Conservation (phyloP, 2,888 invertebrate genomes). For the Patella depressa region DNA sequence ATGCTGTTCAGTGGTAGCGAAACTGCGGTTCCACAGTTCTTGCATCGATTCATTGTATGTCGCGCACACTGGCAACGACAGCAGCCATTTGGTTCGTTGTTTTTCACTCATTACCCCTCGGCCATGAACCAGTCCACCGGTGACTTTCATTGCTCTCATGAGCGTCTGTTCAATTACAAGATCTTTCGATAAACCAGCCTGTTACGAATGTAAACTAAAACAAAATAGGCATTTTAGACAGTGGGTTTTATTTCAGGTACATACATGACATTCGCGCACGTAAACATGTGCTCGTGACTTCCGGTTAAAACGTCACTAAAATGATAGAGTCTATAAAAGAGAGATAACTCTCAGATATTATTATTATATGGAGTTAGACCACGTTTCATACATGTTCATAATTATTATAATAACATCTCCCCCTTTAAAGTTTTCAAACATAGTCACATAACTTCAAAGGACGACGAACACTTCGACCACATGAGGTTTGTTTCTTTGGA, state of each 20-base stretch:
- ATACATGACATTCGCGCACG: too few species aligned
- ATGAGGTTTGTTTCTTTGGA: not conserved
- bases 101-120: conserved; percentile 36
- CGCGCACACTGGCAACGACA: conserved; percentile 39
- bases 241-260: too few species aligned
- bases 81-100: conserved; percentile 39
- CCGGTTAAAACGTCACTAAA: too few species aligned
- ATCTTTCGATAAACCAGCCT: too few species aligned
- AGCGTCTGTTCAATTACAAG: too few species aligned
- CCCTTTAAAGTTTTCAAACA: conserved; percentile 3
- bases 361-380: not conserved
- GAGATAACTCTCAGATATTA: too few species aligned
- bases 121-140: conserved; percentile 21
- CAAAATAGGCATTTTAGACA: too few species aligned
- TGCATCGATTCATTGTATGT: conserved; percentile 38
- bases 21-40: conserved; percentile 18
- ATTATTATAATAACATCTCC: not conserved
- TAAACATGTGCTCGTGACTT: too few species aligned
- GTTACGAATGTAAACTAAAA: too few species aligned
- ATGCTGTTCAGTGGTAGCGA: conserved; percentile 34
- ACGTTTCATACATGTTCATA: not conserved
- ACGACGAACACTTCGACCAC: not conserved
- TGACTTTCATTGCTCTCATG: conserved; percentile 2
- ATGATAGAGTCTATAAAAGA: too few species aligned
- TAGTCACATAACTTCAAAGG: not conserved